Conservation (phyloP, 1,140 invertebrate genomes). For the Belonocnema kinseyi region DNA sequence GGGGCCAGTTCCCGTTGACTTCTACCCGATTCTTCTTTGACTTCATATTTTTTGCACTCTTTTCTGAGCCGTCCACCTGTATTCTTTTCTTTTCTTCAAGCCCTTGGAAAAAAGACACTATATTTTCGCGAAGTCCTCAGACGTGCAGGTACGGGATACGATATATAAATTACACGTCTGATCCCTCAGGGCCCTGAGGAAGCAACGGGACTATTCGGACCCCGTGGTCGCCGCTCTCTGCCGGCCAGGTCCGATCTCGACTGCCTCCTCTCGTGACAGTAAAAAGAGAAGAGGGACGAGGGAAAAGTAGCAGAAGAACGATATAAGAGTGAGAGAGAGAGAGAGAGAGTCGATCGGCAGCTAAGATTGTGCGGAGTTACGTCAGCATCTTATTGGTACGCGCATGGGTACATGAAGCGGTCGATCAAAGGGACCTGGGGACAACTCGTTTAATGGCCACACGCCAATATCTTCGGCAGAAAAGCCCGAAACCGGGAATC, state of each 20-base stretch:
- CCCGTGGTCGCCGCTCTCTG: conserved; percentile 47
- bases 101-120: conserved; percentile 39
- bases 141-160: conserved; percentile 42
- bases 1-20: no score
- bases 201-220: conserved; percentile 53
- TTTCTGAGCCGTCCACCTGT: no score
- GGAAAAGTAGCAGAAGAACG: conserved; percentile 46
- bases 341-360: conserved; percentile 56
- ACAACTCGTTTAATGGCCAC: conserved; percentile 63
- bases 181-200: conserved; percentile 53
- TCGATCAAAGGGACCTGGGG: conserved; percentile 65
- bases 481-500: conserved; percentile 18
- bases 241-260: conserved; percentile 38
- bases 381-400: conserved; percentile 70
- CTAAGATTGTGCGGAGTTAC: conserved; percentile 67
- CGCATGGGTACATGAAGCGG: conserved; percentile 61
- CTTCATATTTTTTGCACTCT: no score
- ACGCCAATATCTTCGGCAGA: conserved; percentile 19
- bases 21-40: no score
- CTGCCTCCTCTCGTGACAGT: conserved; percentile 51
- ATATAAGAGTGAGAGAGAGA: conserved; percentile 36
- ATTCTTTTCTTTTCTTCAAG: background rate
- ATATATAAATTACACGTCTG: conserved; percentile 59
- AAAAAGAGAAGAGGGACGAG: conserved; percentile 42
- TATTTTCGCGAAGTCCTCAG: conserved; percentile 38